Base-by-base conservation (phyloP, 2,113 vertebrate species). In the Nothoprocta perdicaria region DNA sequence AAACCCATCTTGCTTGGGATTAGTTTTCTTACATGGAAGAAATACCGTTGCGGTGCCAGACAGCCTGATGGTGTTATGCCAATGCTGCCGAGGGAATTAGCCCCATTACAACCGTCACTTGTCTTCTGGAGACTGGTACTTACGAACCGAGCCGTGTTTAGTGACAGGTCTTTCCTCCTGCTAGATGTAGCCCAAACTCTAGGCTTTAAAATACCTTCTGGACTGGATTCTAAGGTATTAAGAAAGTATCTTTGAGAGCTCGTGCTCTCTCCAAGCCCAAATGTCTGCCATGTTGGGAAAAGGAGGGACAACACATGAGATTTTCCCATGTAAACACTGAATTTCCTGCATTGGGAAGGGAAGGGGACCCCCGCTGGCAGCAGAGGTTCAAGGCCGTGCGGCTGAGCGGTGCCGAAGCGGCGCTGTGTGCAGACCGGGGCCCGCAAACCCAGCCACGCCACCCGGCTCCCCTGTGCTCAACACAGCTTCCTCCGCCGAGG, bases 61-160 rank as follows among this genome's bases (percentile, higher is more conserved):
- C 91, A 95, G 87, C 76, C 84, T 83, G 94, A 83, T 85, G 80
- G 84, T 82, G 72, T 89, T 80, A 43, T 74, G 79, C 63, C 87
- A 86, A 6, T 57, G 81, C 79, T 87, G 85, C 68, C 43, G 48
- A 75, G 66, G 89, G 81, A 89, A 95, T 93, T 89, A 92, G 92
- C 57, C 72, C 84, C 87, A 61, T 89, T 92, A 63, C 46, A 73
- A 85, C 80, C 60, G 65, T 50, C 89, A 82, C 78, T 84, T 93
- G 74, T 84, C 78, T 95, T 84, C 86, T 65, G 62, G 40, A 84
- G 75, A 92, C 68, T 55, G 50, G 76, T 60, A 78, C 80, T 89
- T 80, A 74, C 60, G 33, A 79, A 74, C 71, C 72, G 63, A 68
- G 17, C 78, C 41, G 45, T 1, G 5, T 74, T 61, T 71, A 90